Percentiles rank a stretch among this genome's conserved stretches.
phyloP scores from a whole-genome alignment of 2,113 vertebrate genomes.

The Anolis sagrei region DNA sequence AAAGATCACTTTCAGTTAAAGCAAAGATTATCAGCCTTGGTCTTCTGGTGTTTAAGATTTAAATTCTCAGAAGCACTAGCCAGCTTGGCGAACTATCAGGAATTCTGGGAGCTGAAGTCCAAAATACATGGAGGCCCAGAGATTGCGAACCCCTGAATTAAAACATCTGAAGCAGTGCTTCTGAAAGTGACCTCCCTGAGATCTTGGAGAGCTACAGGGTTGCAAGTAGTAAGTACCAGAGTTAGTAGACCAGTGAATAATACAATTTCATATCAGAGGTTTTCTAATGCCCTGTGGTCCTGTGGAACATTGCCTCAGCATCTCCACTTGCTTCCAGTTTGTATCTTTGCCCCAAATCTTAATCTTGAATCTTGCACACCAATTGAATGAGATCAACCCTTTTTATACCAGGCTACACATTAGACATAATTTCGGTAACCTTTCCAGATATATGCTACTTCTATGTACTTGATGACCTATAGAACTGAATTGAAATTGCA shows the following conservation, averaged over 20 bases:
- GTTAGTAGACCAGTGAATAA: background rate
- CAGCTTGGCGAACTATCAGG: no score
- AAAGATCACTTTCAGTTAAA: no score
- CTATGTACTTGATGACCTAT: background rate
- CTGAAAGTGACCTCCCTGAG: no score
- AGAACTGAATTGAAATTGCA: slow-evolving; percentile 9
- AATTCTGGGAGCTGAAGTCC: no score
- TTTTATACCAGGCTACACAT: background rate
- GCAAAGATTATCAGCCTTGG: no score
- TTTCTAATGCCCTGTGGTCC: background rate
- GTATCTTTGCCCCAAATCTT: background rate
- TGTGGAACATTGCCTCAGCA: fast-evolving
- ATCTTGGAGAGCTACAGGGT: no score
- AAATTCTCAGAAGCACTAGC: no score
- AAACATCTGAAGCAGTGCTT: no score
- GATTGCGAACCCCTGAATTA: no score
- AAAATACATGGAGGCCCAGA: no score
- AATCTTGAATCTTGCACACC: background rate
- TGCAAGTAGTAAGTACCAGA: no score
- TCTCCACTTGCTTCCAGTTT: background rate
- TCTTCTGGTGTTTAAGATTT: no score
- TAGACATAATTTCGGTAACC: background rate
- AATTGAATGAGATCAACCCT: background rate
- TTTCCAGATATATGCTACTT: background rate
- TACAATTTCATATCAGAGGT: fast-evolving